These are phyloP conservation scores for Protonemura montana DNA, from an alignment of 2,888 invertebrate genomes.

Conservation along the genomic window DNA sequence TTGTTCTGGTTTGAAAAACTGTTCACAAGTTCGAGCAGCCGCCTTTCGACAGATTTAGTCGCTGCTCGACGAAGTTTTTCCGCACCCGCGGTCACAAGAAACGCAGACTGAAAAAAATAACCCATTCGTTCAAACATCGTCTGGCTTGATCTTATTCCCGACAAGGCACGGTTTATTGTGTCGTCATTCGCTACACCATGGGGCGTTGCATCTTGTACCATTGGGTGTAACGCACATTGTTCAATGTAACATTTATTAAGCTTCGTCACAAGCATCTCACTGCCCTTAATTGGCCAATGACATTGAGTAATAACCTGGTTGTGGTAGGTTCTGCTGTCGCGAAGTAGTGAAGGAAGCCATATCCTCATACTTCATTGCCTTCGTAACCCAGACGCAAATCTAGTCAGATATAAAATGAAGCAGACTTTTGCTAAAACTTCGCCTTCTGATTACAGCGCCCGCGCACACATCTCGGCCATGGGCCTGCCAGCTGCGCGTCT, in stretches of 20 bases:
- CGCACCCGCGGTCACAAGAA: not conserved
- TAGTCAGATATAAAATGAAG: too few relatives aligned
- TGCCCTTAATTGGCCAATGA: not conserved
- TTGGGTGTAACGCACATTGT: not conserved
- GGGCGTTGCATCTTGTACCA: not conserved
- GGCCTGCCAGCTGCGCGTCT: not conserved
- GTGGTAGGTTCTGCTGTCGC: too few relatives aligned
- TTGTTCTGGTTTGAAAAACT: not conserved
- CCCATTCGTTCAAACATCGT: not conserved
- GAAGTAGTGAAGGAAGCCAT: too few relatives aligned
- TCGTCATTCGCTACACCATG: not conserved
- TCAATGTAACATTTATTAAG: not conserved
- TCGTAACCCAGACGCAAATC: too few relatives aligned
- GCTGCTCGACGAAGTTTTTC: not conserved
- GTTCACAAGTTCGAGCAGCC: not conserved
- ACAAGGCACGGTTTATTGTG: not conserved
- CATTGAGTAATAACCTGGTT: not conserved
- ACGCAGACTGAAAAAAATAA: not conserved
- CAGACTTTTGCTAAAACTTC: not conserved
- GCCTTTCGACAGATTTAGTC: not conserved
- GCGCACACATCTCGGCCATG: not conserved
- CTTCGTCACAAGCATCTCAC: not conserved
- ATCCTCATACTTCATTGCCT: too few relatives aligned
- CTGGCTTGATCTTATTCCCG: not conserved
- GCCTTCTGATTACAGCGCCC: not conserved